Base-by-base conservation (phyloP, 2,113 vertebrate species). In the Protobothrops mucrosquamatus region DNA sequence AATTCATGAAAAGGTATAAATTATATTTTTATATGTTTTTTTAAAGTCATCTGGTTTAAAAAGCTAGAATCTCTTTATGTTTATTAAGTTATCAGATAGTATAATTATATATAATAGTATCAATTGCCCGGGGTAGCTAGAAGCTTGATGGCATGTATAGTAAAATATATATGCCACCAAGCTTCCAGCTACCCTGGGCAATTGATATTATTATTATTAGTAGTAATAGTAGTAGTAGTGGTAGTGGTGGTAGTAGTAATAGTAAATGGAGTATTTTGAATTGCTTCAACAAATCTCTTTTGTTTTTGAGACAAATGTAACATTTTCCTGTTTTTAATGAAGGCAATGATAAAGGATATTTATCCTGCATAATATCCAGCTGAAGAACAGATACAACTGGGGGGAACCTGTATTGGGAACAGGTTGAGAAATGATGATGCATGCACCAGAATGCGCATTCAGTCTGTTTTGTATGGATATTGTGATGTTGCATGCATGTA, bases 1-100 rank as follows among this genome's bases (percentile, higher is more conserved):
- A 94, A 95, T 98, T 93, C 99, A 99, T 92, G 98, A 99, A 96
- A 99, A 99, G 99, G 99, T 99, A 97, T 87, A 91, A 95, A 92
- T 64, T 24, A 14, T 91, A 74, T 29, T 9, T 92, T 94, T 55
- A 51, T 6, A 4, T 69, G 4, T 56, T 29, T 6, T 26, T 22
- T 92, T 61, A 54, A 87, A 91, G 10, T 59, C 43, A 59, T 15
- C 29, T 10, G 46, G 0, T 0, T 61, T 5, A 57, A 29, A 94
- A 89, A 59, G 26, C 48, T 85, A 1, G 64, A 0, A 0, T 39
- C 12, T 24, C 9, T 2, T 0, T 48, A 64, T 26, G n/a, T 22
- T 87, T n/a, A 88, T 26, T 91, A 59, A 59, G 39, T 39, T 20
- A 81, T 81, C 34, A 81, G 20, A 81, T 81, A 81, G n/a, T 8